Base-by-base conservation (phyloP, 1,140 invertebrate species). In the Bombus turneri region DNA sequence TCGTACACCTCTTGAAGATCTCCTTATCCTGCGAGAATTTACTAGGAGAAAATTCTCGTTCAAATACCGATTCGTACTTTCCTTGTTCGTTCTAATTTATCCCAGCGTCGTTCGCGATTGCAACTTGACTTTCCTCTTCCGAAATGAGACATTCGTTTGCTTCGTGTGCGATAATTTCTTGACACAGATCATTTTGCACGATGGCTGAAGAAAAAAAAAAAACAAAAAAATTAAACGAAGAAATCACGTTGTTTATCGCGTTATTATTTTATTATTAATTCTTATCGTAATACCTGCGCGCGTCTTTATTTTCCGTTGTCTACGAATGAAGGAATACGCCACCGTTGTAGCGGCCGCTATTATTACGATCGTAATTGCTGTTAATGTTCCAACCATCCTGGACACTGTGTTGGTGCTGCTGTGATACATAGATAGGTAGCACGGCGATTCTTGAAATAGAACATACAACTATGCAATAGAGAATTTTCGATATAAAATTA, bases 381-480 rank as follows among this genome's bases (percentile, higher is more conserved):
- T 25, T 10, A 83, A 28, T 10, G 53, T 39, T 28, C 69, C 84
- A 28, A 22, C 25, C 31, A 59, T 69, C 22, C 10, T 76, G 25
- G n/a, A 31, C 22, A 13, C n/a, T 0, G 43, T 28, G 18, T 9
- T 37, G 0, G 31, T 39, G 8, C 39, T 39, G 0, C 39, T 41
- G 25, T 34, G 57, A 31, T 76, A 22, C 4, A 31, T 25, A 28
- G 59, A 62, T 10, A 8, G 66, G 3, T 74, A 57, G 59, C 91
- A 91, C 39, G 86, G 74, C 0, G 77, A 87, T 25, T 87, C 91
- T 90, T 74, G 37, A 69, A 86, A 86, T 31, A 71, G 83, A 62
- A 78, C 3, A 75, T 6, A n/a, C 0, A 80, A 43, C 41, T 22
- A 39, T 34, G 18, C 34, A 8, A 76, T 62, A 34, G 25, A 59